These are phyloP conservation scores for Forbesichthys agassizii DNA, from an alignment of 2,113 vertebrate genomes.

Conservation along the genomic window DNA sequence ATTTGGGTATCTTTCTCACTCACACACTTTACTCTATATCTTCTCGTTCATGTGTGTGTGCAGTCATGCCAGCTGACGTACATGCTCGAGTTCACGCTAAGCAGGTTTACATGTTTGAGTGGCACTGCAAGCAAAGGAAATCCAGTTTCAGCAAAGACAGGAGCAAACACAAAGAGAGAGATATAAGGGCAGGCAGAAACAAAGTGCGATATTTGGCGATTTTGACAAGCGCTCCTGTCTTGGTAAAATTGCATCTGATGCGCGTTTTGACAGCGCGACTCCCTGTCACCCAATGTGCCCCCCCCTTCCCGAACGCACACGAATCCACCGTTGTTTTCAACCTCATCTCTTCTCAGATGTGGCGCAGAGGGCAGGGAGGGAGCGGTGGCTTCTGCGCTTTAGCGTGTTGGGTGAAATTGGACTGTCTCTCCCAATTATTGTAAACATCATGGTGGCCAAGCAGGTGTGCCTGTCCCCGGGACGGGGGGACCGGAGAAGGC, in stretches of 20 bases:
- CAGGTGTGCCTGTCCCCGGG: constrained; percentile 70
- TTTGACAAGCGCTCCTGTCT: constrained; percentile 74
- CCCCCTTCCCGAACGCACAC: constrained; percentile 53
- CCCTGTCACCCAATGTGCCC: constrained; percentile 25
- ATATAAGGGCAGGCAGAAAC: constrained; percentile 53
- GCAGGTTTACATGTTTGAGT: constrained; percentile 46
- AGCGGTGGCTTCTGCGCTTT: constrained; percentile 73
- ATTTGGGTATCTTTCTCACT: constrained; percentile 11
- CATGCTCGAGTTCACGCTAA: not conserved
- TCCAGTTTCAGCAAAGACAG: constrained; percentile 56
- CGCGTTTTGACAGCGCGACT: constrained; percentile 50
- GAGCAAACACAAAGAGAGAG: constrained; percentile 17
- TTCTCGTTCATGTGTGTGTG: constrained; percentile 24
- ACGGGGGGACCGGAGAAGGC: constrained; percentile 41
- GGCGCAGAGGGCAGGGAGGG: constrained; percentile 50
- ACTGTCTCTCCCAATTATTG: constrained; percentile 83
- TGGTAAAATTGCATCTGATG: constrained; percentile 76
- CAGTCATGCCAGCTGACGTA: not conserved
- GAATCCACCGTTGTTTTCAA: constrained; percentile 80
- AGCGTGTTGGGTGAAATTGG: constrained; percentile 81
- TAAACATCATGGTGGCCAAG: constrained; percentile 79
- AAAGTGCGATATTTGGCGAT: constrained; percentile 71
- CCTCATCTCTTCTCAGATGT: constrained; percentile 80
- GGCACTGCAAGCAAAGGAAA: constrained; percentile 63
- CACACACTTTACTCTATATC: not conserved